Conservation (phyloP, 2,888 invertebrate genomes). For the Harmothoe impar region DNA sequence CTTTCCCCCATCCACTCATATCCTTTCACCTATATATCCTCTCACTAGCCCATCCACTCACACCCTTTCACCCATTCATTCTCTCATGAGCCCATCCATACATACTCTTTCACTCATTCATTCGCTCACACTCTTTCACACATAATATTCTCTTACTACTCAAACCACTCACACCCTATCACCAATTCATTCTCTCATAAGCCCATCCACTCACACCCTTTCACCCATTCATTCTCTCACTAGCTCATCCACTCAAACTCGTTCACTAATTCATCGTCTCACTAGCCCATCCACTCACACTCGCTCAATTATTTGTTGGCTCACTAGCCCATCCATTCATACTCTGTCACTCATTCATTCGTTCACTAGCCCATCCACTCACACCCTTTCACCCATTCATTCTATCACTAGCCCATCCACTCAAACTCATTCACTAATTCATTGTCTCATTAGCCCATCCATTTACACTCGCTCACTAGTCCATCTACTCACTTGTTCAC, state of each 20-base stretch:
- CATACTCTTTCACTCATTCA: constrained; percentile 5
- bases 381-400: background rate
- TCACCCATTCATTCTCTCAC: constrained; percentile 44
- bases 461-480: background rate
- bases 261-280: background rate
- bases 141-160: background rate
- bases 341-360: background rate
- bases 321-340: background rate
- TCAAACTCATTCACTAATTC: background rate
- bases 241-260: too few species aligned
- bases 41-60: constrained; percentile 9
- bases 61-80: too few species aligned
- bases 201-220: background rate
- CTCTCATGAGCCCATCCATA: too few species aligned
- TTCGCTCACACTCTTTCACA: background rate
- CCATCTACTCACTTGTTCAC: background rate
- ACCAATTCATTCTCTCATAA: background rate
- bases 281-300: background rate
- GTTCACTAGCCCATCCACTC: background rate
- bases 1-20: background rate
- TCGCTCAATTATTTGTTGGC: background rate
- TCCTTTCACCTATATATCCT: background rate
- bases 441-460: background rate
- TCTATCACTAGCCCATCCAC: background rate
- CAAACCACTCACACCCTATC: too few species aligned